These are phyloP conservation scores for Acanthopagrus latus DNA, from an alignment of 2,797 vertebrate species.

Conservation along the genomic window DNA sequence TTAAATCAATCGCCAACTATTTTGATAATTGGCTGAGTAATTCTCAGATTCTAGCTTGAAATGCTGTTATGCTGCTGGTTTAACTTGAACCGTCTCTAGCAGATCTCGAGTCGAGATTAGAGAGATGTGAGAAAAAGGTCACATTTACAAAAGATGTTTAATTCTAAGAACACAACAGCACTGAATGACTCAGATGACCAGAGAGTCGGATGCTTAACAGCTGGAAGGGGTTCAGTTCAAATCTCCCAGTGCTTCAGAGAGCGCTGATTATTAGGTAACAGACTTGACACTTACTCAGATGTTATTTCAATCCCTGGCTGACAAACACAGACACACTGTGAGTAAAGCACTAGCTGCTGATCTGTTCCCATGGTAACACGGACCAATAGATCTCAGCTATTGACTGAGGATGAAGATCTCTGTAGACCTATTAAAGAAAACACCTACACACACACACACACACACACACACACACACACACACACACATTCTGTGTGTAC, in stretches of 20 bases:
- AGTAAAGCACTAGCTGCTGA: slow-evolving; percentile 73
- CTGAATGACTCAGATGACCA: slow-evolving; percentile 5
- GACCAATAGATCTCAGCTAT: slow-evolving; percentile 78
- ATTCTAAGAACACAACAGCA: background rate
- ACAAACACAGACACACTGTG: slow-evolving; percentile 64
- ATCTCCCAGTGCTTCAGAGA: background rate
- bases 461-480: slow-evolving; percentile 10
- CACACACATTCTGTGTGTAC: slow-evolving; percentile 9
- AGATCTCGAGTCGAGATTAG: background rate
- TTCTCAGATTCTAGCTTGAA: background rate
- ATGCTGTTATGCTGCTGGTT: background rate
- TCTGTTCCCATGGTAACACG: slow-evolving; percentile 86
- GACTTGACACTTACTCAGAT: slow-evolving; percentile 62
- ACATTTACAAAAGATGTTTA: background rate
- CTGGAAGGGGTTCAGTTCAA: slow-evolving; percentile 30
- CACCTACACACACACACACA: slow-evolving; percentile 44
- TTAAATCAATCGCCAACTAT: too few species aligned
- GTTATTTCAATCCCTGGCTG: slow-evolving; percentile 72
- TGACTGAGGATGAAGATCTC: slow-evolving; percentile 77
- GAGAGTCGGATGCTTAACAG: slow-evolving; percentile 10
- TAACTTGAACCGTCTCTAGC: background rate
- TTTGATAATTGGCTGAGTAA: too few species aligned
- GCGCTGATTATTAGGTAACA: slow-evolving; percentile 48
- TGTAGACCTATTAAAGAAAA: slow-evolving; percentile 77
- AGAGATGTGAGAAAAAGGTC: background rate